phyloP scores from a whole-genome alignment of 2,888 invertebrate species.

The Chalcosyrphus nemorum region DNA sequence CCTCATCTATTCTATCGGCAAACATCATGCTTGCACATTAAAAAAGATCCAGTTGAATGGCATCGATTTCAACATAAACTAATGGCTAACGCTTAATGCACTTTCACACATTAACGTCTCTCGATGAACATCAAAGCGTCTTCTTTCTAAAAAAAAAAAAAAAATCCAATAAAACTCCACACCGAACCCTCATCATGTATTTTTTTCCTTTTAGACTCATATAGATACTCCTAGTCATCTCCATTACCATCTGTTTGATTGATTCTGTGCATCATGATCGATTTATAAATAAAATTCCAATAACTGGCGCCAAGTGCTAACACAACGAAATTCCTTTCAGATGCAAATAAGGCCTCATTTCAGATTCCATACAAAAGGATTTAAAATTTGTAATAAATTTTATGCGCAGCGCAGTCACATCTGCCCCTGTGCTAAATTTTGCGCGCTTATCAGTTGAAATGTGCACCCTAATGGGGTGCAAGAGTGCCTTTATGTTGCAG shows the following conservation, averaged over 20 bases:
- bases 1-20: background rate
- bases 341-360: constrained; percentile 31
- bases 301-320: constrained; percentile 26
- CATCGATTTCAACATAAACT: background rate
- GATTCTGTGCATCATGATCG: constrained; percentile 31
- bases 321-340: constrained; percentile 26
- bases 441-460: constrained; percentile 41
- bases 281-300: constrained; percentile 20
- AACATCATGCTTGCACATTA: background rate
- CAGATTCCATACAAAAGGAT: no score
- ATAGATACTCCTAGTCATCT: constrained; percentile 6
- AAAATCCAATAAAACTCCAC: constrained; percentile 3
- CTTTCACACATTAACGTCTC: constrained; percentile 29
- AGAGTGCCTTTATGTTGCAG: background rate
- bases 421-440: constrained; percentile 19
- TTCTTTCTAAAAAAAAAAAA: no score
- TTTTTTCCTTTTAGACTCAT: constrained; percentile 6
- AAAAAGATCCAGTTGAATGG: background rate
- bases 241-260: constrained; percentile 27
- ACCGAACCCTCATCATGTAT: constrained; percentile 10
- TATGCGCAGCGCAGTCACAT: no score
- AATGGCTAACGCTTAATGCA: constrained; percentile 5
- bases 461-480: background rate
- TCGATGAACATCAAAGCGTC: constrained; percentile 21
- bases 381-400: no score